Evolutionary conservation across 2,797 vertebrate genomes (phyloP).

Genomic region (Pseudochaenichthys georgianus): DNA sequence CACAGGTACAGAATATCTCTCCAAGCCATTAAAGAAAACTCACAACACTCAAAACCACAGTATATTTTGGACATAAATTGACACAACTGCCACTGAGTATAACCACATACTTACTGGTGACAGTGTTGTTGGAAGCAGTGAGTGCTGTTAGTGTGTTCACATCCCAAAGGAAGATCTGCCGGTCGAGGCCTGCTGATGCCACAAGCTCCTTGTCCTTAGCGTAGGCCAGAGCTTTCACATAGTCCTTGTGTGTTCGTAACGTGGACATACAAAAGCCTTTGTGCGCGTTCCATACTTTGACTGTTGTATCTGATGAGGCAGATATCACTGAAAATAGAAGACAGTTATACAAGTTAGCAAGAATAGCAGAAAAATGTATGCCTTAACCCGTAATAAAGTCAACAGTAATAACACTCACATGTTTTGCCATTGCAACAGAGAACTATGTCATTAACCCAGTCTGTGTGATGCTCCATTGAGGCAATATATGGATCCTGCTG

Average conservation of each 20-base stretch:
- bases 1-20: neutral
- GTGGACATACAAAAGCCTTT: constrained; percentile 99
- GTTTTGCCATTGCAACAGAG: constrained; percentile 99
- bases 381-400: neutral
- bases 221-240: constrained; percentile 98
- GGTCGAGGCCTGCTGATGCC: constrained; percentile 96
- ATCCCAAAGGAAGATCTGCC: constrained; percentile 99
- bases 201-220: constrained; percentile 99
- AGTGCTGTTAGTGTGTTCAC: constrained; percentile 98
- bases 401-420: constrained; percentile 82
- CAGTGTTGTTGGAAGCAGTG: constrained; percentile 99
- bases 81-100: neutral
- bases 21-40: neutral
- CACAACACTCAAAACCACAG: neutral
- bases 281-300: constrained; percentile 99
- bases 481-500: constrained; percentile 99
- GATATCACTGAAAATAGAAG: constrained; percentile 92
- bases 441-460: constrained; percentile 99
- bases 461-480: constrained; percentile 99
- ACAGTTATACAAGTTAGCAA: neutral
- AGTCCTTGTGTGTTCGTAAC: constrained; percentile 99
- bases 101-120: constrained; percentile 91
- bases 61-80: neutral
- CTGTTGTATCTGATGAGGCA: constrained; percentile 97
- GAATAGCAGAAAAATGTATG: neutral